A percentile compares a stretch with the other conserved stretches of the same genome.
These are phyloP conservation scores for Ecliptopera silaceata DNA, from an alignment of 2,888 invertebrate species.

Conservation along the genomic window DNA sequence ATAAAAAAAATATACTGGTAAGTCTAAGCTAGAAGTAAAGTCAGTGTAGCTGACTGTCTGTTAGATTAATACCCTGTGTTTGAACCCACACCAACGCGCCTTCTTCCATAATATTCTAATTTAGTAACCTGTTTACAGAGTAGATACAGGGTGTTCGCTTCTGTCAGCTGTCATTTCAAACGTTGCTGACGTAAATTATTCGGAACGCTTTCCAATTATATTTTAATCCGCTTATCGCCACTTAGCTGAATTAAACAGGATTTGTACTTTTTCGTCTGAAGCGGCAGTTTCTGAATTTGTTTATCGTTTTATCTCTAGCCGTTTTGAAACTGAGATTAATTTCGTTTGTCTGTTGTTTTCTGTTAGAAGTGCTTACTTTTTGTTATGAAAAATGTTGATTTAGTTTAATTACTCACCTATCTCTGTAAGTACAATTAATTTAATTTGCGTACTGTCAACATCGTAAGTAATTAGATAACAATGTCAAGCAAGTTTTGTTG, in stretches of 20 bases:
- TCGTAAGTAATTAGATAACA: too few species aligned
- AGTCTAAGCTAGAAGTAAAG: too few species aligned
- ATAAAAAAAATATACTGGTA: too few species aligned
- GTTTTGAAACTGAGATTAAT: conserved; percentile 10
- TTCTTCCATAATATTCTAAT: conserved; percentile 17
- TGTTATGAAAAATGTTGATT: too few species aligned
- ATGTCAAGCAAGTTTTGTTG: too few species aligned
- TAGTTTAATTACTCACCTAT: too few species aligned
- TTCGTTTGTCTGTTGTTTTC: conserved; percentile 1
- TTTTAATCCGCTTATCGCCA: conserved; percentile 36
- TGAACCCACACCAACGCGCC: not conserved
- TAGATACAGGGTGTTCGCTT: conserved; percentile 13
- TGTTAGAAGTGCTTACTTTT: not conserved
- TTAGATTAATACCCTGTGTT: too few species aligned
- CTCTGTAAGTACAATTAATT: too few species aligned
- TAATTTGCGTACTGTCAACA: too few species aligned
- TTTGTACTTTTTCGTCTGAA: conserved; percentile 26
- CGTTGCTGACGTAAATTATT: conserved; percentile 28
- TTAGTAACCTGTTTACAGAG: not conserved
- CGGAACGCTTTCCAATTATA: conserved; percentile 39
- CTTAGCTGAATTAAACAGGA: conserved; percentile 31
- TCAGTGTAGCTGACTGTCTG: too few species aligned
- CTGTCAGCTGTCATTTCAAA: conserved; percentile 31
- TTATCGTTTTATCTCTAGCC: conserved; percentile 16
- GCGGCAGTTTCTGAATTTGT: conserved; percentile 19